A percentile compares a stretch with the other conserved stretches of the same genome.
Evolutionary conservation across 2,113 vertebrate species (phyloP).

Genomic region (Fregetta grallaria): DNA sequence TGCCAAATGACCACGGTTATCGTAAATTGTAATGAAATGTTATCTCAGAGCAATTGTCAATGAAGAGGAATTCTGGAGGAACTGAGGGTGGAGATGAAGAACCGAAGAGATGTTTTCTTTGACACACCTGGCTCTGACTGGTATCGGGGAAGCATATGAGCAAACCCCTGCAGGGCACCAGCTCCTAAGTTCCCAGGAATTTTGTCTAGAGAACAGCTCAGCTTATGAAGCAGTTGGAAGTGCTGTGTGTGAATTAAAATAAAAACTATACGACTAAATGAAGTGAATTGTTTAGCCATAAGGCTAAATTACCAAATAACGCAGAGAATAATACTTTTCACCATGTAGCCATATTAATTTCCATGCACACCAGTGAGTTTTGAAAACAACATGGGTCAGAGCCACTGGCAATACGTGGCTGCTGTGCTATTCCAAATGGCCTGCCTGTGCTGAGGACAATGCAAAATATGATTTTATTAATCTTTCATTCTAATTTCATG

Average conservation of each 20-base stretch:
- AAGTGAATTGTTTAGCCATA: background rate
- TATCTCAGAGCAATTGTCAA: background rate
- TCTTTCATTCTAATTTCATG: slow-evolving; percentile 28
- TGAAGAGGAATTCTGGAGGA: background rate
- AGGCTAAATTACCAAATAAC: slow-evolving; percentile 1
- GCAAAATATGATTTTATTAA: slow-evolving; percentile 35
- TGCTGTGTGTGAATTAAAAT: background rate
- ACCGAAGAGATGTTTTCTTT: background rate
- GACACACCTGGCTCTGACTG: background rate
- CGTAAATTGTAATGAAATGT: background rate
- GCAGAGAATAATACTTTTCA: slow-evolving; percentile 45
- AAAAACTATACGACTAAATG: background rate
- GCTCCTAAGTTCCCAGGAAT: background rate
- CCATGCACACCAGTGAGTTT: background rate
- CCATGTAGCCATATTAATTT: slow-evolving; percentile 18
- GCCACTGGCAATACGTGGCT: background rate
- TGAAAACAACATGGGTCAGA: background rate
- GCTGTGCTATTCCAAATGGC: background rate
- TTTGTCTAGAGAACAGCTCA: background rate
- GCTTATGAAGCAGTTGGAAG: background rate
- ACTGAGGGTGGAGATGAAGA: background rate
- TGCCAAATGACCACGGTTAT: background rate
- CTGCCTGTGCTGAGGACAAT: slow-evolving; percentile 40
- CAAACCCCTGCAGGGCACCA: background rate
- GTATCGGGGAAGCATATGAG: fast-evolving